These are phyloP conservation scores for Xanthia togata DNA, from an alignment of 2,888 invertebrate species.

Conservation along the genomic window DNA sequence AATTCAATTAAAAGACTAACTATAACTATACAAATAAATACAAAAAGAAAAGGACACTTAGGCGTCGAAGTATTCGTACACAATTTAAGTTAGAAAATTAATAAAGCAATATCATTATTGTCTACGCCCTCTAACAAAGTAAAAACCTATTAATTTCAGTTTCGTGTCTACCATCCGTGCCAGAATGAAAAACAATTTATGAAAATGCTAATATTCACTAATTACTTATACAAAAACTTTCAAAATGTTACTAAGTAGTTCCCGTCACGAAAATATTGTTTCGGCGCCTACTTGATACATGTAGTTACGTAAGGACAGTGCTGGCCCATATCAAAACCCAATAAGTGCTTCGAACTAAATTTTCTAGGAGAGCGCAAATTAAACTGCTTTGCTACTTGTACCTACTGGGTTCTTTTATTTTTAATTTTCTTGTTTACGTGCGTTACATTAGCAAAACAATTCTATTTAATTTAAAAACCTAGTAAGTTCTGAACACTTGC, in stretches of 20 bases:
- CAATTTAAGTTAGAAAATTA: background rate
- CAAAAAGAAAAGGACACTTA: too few species aligned
- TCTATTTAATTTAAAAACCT: background rate
- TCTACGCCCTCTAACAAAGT: background rate
- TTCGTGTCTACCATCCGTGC: slow-evolving; percentile 22
- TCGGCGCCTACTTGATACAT: slow-evolving; percentile 30
- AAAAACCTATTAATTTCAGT: background rate
- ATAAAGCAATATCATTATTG: background rate
- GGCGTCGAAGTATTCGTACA: background rate
- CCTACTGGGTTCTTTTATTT: background rate
- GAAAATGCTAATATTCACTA: slow-evolving; percentile 31
- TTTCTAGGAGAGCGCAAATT: background rate
- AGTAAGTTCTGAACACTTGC: background rate
- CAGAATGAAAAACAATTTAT: slow-evolving; percentile 34
- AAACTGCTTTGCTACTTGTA: too few species aligned
- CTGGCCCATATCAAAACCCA: background rate
- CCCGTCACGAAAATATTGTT: slow-evolving; percentile 42
- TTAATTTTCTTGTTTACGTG: background rate
- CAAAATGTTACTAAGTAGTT: slow-evolving; percentile 25
- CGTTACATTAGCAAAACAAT: background rate
- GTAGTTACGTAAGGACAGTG: background rate
- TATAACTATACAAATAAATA: too few species aligned
- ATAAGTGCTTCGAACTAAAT: background rate
- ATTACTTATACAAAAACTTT: slow-evolving; percentile 39
- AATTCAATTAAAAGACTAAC: too few species aligned